phyloP scores from a whole-genome alignment of 1,140 invertebrate species.

The Sycobia sp. region DNA sequence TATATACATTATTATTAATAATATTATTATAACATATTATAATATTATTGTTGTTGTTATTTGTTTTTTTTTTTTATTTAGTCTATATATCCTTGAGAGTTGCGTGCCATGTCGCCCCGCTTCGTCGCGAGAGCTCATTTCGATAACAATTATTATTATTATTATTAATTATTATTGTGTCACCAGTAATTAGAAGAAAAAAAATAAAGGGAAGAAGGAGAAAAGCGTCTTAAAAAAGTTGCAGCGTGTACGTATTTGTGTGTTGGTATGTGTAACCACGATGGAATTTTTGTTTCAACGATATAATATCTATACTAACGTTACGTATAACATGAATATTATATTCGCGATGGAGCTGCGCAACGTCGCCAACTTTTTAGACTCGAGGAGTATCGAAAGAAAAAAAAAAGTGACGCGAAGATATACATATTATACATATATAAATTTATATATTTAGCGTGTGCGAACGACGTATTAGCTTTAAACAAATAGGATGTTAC shows the following conservation, averaged over 20 bases:
- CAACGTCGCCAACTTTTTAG: conserved; percentile 46
- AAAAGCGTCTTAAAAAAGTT: too few species aligned
- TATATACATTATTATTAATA: conserved; percentile 26
- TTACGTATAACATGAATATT: too few species aligned
- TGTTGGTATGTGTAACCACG: too few species aligned
- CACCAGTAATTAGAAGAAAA: conserved; percentile 15
- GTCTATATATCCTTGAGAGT: conserved; percentile 50
- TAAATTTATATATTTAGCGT: background rate
- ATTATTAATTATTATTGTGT: too few species aligned
- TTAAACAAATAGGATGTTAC: conserved; percentile 18
- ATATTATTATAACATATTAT: conserved; percentile 24
- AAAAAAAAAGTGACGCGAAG: conserved; percentile 15
- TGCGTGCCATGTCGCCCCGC: conserved; percentile 52
- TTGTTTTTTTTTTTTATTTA: conserved; percentile 59
- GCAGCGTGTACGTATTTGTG: too few species aligned
- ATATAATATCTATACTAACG: too few species aligned
- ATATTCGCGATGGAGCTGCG: conserved; percentile 45
- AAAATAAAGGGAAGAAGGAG: too few species aligned
- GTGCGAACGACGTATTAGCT: conserved; percentile 10
- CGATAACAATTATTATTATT: conserved; percentile 14
- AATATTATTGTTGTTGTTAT: conserved; percentile 53
- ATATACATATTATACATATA: background rate
- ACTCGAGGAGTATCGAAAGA: conserved; percentile 41
- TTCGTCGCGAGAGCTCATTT: conserved; percentile 41
- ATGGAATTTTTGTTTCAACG: too few species aligned